phyloP scores from a whole-genome alignment of 1,140 invertebrate species.

The Parapsyche elsis region DNA sequence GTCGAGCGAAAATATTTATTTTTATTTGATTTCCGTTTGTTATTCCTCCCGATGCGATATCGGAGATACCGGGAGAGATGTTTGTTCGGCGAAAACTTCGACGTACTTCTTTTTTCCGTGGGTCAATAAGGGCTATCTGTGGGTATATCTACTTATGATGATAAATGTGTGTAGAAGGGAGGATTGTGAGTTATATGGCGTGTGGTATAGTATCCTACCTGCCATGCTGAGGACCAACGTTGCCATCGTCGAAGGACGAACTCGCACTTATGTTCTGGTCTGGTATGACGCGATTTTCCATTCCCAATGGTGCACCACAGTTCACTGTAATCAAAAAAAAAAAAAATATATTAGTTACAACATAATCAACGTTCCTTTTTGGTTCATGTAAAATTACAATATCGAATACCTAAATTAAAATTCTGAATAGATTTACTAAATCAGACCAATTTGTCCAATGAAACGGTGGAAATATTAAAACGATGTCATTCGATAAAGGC shows the following conservation, averaged over 20 bases:
- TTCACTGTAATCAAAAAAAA: slow-evolving; percentile 72
- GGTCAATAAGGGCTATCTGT: too few relatives aligned
- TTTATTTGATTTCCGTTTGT: slow-evolving; percentile 50
- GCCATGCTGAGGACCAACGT: slow-evolving; percentile 90
- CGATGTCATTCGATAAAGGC: too few relatives aligned
- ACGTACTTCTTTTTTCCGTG: too few relatives aligned
- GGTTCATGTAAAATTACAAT: too few relatives aligned
- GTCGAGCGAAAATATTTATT: slow-evolving; percentile 48
- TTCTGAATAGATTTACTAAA: too few relatives aligned
- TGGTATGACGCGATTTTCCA: slow-evolving; percentile 90
- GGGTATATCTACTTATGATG: too few relatives aligned
- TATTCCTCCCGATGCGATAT: slow-evolving; percentile 37
- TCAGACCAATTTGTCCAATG: too few relatives aligned
- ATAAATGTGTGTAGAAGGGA: too few relatives aligned
- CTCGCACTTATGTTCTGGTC: slow-evolving; percentile 88
- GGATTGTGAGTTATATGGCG: too few relatives aligned
- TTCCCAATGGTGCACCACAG: slow-evolving; percentile 85
- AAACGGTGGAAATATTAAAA: too few relatives aligned
- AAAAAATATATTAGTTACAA: not conserved
- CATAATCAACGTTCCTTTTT: too few relatives aligned
- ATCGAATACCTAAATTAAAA: too few relatives aligned
- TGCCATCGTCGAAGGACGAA: slow-evolving; percentile 90
- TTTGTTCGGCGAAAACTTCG: not conserved
- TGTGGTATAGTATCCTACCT: slow-evolving; percentile 71
- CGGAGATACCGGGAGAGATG: not conserved